Percentiles rank a stretch among this genome's conserved stretches.
Conservation (phyloP, 1,140 invertebrate species). For the Eupeodes corollae region DNA sequence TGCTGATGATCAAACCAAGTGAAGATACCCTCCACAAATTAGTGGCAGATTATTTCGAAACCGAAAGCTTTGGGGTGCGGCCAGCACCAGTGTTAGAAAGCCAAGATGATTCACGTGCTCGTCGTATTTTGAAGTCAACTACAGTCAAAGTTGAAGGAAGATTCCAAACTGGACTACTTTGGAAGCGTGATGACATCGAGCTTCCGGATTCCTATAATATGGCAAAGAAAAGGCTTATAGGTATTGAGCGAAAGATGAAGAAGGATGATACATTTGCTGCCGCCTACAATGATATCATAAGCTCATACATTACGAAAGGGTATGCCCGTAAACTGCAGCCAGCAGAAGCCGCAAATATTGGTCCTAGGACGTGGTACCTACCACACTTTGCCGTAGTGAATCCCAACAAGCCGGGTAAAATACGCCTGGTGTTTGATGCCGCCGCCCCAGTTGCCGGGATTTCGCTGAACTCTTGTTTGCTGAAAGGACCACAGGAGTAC, state of each 20-base stretch:
- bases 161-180: conserved; percentile 8
- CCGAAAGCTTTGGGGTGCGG: too few relatives aligned
- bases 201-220: conserved; percentile 2
- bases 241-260: conserved; percentile 6
- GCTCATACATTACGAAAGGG: conserved; percentile 4
- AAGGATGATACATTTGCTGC: background rate
- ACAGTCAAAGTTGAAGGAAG: background rate
- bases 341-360: background rate
- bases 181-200: conserved; percentile 1
- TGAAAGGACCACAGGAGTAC: conserved; percentile 11
- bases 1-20: too few relatives aligned
- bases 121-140: background rate
- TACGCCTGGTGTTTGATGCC: conserved; percentile 17
- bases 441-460: conserved; percentile 10
- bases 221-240: background rate
- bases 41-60: too few relatives aligned
- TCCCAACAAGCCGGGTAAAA: conserved; percentile 15
- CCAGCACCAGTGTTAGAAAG: too few relatives aligned
- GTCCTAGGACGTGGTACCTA: conserved; percentile 16
- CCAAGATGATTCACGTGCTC: background rate
- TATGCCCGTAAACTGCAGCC: conserved; percentile 8
- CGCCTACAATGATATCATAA: conserved; percentile 8
- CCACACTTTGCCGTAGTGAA: conserved; percentile 20
- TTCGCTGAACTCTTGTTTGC: conserved; percentile 15
- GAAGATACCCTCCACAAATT: too few relatives aligned